A percentile compares a stretch with the other conserved stretches of the same genome.
These are phyloP conservation scores for Palythoa heliodiscus DNA, from an alignment of 92 coral and sea anemone genomes.

Conservation along the genomic window DNA sequence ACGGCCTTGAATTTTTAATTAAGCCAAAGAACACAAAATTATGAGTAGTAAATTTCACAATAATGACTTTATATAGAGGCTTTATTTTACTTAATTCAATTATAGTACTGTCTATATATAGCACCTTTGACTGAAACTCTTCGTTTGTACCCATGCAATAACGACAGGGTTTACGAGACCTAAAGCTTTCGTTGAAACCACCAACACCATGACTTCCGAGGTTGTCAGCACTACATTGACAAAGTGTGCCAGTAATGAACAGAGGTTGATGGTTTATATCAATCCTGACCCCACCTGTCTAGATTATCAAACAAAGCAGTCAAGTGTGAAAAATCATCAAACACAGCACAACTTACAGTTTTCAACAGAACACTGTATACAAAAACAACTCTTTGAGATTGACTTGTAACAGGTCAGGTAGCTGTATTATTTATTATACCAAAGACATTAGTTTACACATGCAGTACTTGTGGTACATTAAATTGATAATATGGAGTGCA, in stretches of 20 bases:
- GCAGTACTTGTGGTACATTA: too few relatives aligned
- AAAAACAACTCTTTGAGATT: too few relatives aligned
- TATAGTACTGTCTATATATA: too few relatives aligned
- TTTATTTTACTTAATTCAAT: not conserved
- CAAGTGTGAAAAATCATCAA: too few relatives aligned
- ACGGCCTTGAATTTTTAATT: not conserved
- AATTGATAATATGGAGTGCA: too few relatives aligned
- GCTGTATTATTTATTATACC: too few relatives aligned
- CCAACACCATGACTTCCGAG: constrained; percentile 62
- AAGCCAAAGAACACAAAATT: not conserved
- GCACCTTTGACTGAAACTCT: constrained; percentile 63
- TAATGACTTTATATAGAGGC: not conserved
- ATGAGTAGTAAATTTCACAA: not conserved
- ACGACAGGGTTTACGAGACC: constrained; percentile 55
- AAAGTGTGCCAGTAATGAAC: constrained; percentile 50
- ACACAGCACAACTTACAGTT: too few relatives aligned
- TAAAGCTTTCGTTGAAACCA: constrained; percentile 68
- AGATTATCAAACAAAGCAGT: too few relatives aligned
- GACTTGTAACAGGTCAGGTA: too few relatives aligned
- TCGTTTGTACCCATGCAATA: too few relatives aligned
- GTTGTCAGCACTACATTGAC: constrained; percentile 64
- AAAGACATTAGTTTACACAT: too few relatives aligned
- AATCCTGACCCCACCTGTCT: constrained; percentile 46
- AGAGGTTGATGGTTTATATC: constrained; percentile 29
- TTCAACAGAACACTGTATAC: too few relatives aligned